These are phyloP conservation scores for Anthrax anthrax DNA, from an alignment of 2,888 invertebrate genomes.

Conservation along the genomic window DNA sequence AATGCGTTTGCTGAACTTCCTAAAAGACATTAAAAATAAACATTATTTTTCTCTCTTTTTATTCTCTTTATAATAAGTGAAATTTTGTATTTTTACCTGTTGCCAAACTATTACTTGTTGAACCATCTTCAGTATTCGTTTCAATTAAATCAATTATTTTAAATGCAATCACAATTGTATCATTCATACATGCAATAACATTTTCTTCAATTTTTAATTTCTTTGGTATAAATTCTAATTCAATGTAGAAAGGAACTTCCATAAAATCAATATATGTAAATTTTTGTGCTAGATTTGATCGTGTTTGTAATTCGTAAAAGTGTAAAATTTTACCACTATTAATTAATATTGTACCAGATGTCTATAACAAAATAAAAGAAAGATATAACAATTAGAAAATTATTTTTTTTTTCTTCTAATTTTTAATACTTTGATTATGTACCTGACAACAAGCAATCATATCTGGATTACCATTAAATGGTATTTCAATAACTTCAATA, in stretches of 20 bases:
- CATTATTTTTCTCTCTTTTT: background rate
- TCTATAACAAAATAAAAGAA: background rate
- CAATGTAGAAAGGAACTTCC: constrained; percentile 47
- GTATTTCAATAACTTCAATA: constrained; percentile 61
- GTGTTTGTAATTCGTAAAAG: constrained; percentile 45
- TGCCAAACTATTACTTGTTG: constrained; percentile 8
- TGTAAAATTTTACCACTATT: constrained; percentile 21
- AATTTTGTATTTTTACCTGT: constrained; percentile 3
- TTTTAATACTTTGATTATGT: constrained; percentile 19
- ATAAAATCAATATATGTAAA: constrained; percentile 55
- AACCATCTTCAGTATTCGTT: constrained; percentile 7
- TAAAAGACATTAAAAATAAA: background rate
- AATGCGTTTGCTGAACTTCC: constrained; percentile 5
- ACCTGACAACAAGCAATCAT: constrained; percentile 49
- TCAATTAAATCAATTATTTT: constrained; percentile 34
- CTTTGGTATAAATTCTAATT: constrained; percentile 45
- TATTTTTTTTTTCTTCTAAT: too few species aligned
- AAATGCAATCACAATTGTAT: constrained; percentile 47
- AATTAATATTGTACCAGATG: constrained; percentile 7
- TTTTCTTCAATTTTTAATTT: constrained; percentile 51
- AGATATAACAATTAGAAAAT: too few species aligned
- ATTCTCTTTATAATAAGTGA: background rate
- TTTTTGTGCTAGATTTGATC: constrained; percentile 52
- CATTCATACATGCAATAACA: constrained; percentile 47
- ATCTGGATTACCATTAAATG: constrained; percentile 42